Percentiles rank a stretch among this genome's conserved stretches.
Conservation (phyloP, 2,113 vertebrate genomes). For the Fukomys damarensis region DNA sequence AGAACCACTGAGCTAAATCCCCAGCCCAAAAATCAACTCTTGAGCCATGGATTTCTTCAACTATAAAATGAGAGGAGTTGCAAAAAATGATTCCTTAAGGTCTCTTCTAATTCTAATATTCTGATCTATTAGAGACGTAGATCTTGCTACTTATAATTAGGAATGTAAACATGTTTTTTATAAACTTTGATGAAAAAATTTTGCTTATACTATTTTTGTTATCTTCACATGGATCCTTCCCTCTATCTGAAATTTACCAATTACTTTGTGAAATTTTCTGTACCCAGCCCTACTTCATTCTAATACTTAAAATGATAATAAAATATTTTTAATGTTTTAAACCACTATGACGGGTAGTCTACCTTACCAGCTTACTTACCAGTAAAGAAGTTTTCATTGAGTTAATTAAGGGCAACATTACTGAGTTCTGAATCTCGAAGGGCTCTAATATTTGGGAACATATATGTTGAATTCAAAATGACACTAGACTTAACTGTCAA, state of each 20-base stretch:
- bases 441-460: background rate
- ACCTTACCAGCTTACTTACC: background rate
- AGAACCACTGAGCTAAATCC: too few relatives aligned
- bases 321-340: constrained; percentile 45
- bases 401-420: background rate
- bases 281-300: background rate
- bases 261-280: background rate
- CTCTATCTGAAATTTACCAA: constrained; percentile 17
- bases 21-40: constrained; percentile 15
- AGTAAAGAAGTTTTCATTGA: background rate
- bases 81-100: background rate
- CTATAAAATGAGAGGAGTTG: background rate
- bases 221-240: background rate
- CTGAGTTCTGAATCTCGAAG: background rate
- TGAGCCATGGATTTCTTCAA: constrained; percentile 39
- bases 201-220: background rate
- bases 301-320: constrained; percentile 34
- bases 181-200: background rate
- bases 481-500: background rate
- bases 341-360: background rate
- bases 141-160: constrained; percentile 43
- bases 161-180: constrained; percentile 17
- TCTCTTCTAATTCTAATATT: background rate
- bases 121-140: constrained; percentile 21
- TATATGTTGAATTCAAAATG: background rate